Evolutionary conservation across 2,797 vertebrate genomes (phyloP).

Genomic region (Lepilemur ruficaudatus): DNA sequence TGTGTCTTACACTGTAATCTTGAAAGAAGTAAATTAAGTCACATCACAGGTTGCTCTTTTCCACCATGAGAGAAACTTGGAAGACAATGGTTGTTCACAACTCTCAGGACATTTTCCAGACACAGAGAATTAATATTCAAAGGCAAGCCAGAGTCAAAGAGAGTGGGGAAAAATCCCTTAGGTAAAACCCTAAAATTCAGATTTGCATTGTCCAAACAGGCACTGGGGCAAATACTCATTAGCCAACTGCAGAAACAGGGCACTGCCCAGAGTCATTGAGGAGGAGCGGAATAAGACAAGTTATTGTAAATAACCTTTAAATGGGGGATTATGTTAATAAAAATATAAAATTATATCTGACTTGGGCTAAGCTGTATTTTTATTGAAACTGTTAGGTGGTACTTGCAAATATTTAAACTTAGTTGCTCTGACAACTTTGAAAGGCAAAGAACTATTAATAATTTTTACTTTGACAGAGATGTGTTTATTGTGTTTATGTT

Average conservation of each 20-base stretch:
- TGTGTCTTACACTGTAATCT: background rate
- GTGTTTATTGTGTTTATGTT: conserved; percentile 47
- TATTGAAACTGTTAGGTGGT: background rate
- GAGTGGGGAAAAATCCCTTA: background rate
- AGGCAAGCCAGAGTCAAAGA: conserved; percentile 14
- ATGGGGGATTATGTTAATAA: background rate
- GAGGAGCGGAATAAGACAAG: background rate
- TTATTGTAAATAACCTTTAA: background rate
- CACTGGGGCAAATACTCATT: background rate
- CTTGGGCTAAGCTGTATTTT: background rate
- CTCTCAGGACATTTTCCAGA: conserved; percentile 23
- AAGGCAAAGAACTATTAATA: background rate
- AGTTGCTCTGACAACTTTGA: conserved; percentile 40
- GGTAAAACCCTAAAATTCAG: conserved; percentile 32
- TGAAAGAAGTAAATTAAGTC: conserved; percentile 24
- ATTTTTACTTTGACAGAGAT: conserved; percentile 52
- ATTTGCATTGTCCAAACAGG: background rate
- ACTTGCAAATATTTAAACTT: background rate
- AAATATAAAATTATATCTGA: conserved; percentile 44
- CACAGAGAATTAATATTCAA: background rate
- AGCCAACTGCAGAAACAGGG: background rate
- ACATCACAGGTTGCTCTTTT: background rate
- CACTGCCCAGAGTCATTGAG: background rate
- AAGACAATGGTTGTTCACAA: background rate
- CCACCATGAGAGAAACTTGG: background rate